Conservation (phyloP, 2,113 vertebrate genomes). For the Sebastes fasciatus region DNA sequence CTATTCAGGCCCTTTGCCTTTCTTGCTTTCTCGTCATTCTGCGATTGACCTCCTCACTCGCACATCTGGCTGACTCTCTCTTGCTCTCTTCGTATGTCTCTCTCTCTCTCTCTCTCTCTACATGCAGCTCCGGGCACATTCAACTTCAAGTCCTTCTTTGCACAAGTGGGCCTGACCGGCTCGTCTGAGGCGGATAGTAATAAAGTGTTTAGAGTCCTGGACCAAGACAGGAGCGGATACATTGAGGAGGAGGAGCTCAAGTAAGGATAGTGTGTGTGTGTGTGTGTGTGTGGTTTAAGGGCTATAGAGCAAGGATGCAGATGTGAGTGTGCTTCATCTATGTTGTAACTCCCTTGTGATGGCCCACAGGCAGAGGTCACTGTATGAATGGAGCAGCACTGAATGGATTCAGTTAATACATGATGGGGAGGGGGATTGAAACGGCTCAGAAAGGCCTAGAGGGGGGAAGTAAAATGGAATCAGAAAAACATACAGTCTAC, state of each 20-base stretch:
- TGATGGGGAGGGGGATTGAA: not conserved
- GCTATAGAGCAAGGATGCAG: not conserved
- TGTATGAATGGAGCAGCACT: slow-evolving; percentile 49
- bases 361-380: slow-evolving; percentile 36
- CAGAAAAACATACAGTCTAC: slow-evolving; percentile 12
- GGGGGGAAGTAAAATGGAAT: slow-evolving; percentile 1
- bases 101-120: slow-evolving; percentile 10
- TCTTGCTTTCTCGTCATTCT: slow-evolving; percentile 54
- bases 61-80: slow-evolving; percentile 45
- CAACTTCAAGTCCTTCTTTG: slow-evolving; percentile 81
- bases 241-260: slow-evolving; percentile 86
- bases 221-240: slow-evolving; percentile 85
- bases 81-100: slow-evolving; percentile 13
- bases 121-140: slow-evolving; percentile 80
- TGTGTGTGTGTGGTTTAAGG: slow-evolving; percentile 11
- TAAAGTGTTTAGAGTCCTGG: slow-evolving; percentile 81
- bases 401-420: slow-evolving; percentile 25
- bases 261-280: slow-evolving; percentile 67
- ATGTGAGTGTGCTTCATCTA: slow-evolving; percentile 11
- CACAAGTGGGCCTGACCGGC: slow-evolving; percentile 78
- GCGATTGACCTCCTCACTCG: slow-evolving; percentile 54
- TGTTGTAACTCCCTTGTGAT: slow-evolving; percentile 4
- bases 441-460: slow-evolving; percentile 12
- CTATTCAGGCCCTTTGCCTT: slow-evolving; percentile 53
- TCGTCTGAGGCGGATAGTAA: slow-evolving; percentile 66